These are phyloP conservation scores for Porites evermanni DNA, from an alignment of 92 coral and sea anemone species.

Conservation along the genomic window DNA sequence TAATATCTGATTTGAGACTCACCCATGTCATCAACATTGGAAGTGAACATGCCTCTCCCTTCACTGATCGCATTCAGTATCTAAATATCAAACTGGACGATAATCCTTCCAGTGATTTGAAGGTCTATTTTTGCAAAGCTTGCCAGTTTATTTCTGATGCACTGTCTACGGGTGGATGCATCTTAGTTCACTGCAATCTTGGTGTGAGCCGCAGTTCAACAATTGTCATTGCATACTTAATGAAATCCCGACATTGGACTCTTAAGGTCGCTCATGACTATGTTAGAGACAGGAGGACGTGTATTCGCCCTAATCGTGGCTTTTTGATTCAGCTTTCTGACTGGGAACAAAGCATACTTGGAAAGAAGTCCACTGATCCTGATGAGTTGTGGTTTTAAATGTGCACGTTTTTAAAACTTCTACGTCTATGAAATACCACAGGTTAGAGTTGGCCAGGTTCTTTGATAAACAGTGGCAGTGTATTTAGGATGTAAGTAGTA, in stretches of 20 bases:
- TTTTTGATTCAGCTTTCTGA: constrained; percentile 84
- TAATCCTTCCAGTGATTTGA: constrained; percentile 82
- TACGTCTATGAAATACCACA: no score
- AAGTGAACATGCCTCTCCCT: constrained; percentile 87
- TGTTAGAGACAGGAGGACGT: constrained; percentile 84
- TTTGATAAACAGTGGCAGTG: no score
- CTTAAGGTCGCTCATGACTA: constrained; percentile 83
- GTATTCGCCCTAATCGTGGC: constrained; percentile 93
- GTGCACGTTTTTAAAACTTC: no score
- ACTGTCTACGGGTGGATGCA: constrained; percentile 79
- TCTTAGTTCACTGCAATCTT: constrained; percentile 93
- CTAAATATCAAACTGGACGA: constrained; percentile 93
- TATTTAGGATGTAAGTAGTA: no score
- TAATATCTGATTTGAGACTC: constrained; percentile 76
- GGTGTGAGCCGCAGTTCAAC: constrained; percentile 99
- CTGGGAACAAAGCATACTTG: constrained; percentile 85
- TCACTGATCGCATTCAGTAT: constrained; percentile 84
- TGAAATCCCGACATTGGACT: constrained; percentile 85
- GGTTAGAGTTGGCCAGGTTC: no score
- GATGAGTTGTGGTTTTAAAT: constrained; percentile 95
- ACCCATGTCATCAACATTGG: constrained; percentile 92
- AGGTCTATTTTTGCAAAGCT: constrained; percentile 78
- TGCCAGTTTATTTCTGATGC: constrained; percentile 78
- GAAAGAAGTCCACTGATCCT: constrained; percentile 81
- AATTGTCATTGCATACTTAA: constrained; percentile 84